Conservation (phyloP, 1,140 invertebrate species). For the Drosophila asahinai region DNA sequence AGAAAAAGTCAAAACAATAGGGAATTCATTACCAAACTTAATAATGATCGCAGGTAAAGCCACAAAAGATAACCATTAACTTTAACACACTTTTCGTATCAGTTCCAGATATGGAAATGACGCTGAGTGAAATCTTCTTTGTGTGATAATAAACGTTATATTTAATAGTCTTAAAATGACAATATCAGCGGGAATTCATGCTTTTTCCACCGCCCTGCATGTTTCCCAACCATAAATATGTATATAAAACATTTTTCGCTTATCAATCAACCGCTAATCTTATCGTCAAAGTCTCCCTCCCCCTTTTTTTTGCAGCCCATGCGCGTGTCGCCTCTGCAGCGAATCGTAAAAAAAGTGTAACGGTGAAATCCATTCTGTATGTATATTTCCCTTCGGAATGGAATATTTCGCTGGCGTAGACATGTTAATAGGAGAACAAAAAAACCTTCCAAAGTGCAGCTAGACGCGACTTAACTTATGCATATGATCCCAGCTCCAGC, state of each 20-base stretch:
- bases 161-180: conserved; percentile 9
- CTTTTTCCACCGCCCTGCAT: conserved; percentile 1
- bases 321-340: conserved; percentile 26
- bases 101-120: background rate
- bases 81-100: background rate
- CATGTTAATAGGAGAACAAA: conserved; percentile 63
- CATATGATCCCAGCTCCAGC: conserved; percentile 24
- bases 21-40: too few species aligned
- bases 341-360: conserved; percentile 49
- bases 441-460: conserved; percentile 44
- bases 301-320: conserved; percentile 19
- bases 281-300: conserved; percentile 27
- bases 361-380: conserved; percentile 38
- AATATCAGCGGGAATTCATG: conserved; percentile 7
- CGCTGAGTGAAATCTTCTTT: background rate
- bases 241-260: conserved; percentile 24
- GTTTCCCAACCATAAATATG: conserved; percentile 34
- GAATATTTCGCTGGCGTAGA: conserved; percentile 58
- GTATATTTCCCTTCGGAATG: conserved; percentile 49
- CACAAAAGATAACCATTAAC: background rate
- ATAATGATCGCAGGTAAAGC: too few species aligned
- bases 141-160: background rate
- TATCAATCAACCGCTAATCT: conserved; percentile 39
- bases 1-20: too few species aligned
- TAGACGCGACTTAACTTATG: conserved; percentile 26